Evolutionary conservation across 2,888 invertebrate genomes (phyloP).

Genomic region (Tetheella fluctuosa): DNA sequence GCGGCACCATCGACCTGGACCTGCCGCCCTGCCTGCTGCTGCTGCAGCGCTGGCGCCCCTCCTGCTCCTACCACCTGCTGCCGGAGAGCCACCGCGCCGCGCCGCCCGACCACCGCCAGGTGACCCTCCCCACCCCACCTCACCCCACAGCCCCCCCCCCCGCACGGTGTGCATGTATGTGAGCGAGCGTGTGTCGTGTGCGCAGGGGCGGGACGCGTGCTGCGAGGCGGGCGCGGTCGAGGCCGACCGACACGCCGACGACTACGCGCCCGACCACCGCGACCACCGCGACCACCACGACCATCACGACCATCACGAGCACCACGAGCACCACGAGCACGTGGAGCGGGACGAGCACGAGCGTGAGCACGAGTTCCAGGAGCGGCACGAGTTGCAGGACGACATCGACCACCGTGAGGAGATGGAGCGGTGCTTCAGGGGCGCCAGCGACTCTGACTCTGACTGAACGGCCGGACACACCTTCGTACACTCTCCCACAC

Average conservation of each 20-base stretch:
- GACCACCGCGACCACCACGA: not conserved
- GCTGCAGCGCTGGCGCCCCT: slow-evolving; percentile 38
- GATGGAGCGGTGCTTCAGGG: slow-evolving; percentile 1
- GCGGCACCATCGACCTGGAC: slow-evolving; percentile 80
- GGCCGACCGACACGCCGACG: slow-evolving; percentile 14
- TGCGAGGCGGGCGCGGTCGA: slow-evolving; percentile 24
- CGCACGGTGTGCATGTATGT: slow-evolving; percentile 16
- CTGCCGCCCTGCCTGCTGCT: slow-evolving; percentile 51
- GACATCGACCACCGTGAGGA: not conserved
- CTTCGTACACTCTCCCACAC: too few relatives aligned
- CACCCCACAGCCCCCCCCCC: slow-evolving; percentile 27
- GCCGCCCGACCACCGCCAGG: slow-evolving; percentile 24
- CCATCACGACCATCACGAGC: not conserved
- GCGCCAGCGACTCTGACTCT: not conserved
- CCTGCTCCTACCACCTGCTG: slow-evolving; percentile 49
- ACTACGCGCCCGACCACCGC: not conserved
- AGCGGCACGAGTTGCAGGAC: not conserved
- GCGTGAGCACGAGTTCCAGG: slow-evolving; percentile 2
- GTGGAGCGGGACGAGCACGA: slow-evolving; percentile 18
- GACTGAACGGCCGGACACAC: not conserved
- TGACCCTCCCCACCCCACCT: slow-evolving; percentile 13
- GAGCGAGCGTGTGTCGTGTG: not conserved
- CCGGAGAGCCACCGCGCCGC: slow-evolving; percentile 51
- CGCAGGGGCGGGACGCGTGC: slow-evolving; percentile 16
- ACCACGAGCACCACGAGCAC: slow-evolving; percentile 12